phyloP scores from a whole-genome alignment of 2,888 invertebrate genomes.

The Machimus atricapillus region DNA sequence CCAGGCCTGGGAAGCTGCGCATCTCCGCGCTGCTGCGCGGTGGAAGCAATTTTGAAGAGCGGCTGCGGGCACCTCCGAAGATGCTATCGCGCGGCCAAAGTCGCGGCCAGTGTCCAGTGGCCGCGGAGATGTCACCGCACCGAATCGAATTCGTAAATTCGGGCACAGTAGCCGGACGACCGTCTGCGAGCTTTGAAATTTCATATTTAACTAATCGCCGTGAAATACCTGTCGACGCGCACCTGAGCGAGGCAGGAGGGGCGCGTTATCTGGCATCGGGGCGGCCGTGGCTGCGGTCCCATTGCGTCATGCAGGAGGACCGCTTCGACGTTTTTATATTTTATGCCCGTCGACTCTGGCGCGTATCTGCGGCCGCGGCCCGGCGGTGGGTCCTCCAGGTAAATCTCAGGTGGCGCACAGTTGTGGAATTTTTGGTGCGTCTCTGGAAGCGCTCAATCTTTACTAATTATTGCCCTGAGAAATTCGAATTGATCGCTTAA shows the following conservation, averaged over 20 bases:
- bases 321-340: conserved; percentile 8
- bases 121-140: not conserved
- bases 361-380: not conserved
- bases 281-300: not conserved
- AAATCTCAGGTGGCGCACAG: conserved; percentile 4
- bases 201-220: conserved; percentile 38
- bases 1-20: not conserved
- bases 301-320: not conserved
- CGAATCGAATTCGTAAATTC: conserved; percentile 17
- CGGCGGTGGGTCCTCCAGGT: conserved; percentile 24
- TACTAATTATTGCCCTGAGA: conserved; percentile 30
- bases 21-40: not conserved
- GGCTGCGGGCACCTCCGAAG: not conserved
- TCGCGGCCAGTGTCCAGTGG: not conserved
- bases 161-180: conserved; percentile 4
- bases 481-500: conserved; percentile 34
- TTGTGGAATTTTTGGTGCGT: conserved; percentile 2
- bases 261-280: not conserved
- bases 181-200: conserved; percentile 20
- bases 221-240: conserved; percentile 29
- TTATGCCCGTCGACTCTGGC: conserved; percentile 4
- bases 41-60: not conserved
- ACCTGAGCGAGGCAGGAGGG: conserved; percentile 11
- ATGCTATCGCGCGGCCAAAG: not conserved
- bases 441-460: conserved; percentile 29